These are phyloP conservation scores for Neuroscelio doddi DNA, from an alignment of 2,888 invertebrate species.

Conservation along the genomic window DNA sequence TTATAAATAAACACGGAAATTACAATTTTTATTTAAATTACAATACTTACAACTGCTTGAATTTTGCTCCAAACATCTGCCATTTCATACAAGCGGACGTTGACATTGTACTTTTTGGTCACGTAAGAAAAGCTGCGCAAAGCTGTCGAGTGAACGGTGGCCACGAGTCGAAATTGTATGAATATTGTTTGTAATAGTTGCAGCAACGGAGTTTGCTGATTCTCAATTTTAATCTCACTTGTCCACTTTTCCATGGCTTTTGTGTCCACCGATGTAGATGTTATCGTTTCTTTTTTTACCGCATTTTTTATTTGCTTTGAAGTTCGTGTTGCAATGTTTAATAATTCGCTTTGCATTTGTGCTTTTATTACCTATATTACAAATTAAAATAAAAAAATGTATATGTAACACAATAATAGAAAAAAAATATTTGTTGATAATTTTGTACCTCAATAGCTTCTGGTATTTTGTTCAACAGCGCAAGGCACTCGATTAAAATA, in stretches of 20 bases:
- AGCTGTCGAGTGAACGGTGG: conserved; percentile 82
- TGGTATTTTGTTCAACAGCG: conserved; percentile 86
- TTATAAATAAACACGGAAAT: too few relatives aligned
- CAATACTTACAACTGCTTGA: conserved; percentile 86
- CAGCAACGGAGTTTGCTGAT: conserved; percentile 72
- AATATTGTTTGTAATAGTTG: conserved; percentile 84
- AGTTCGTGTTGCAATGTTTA: conserved; percentile 85
- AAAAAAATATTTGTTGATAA: conserved; percentile 2
- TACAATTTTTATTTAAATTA: too few relatives aligned
- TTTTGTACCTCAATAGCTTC: conserved; percentile 84
- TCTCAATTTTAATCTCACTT: conserved; percentile 52
- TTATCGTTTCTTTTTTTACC: conserved; percentile 41
- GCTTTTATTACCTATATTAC: conserved; percentile 81
- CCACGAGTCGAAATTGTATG: conserved; percentile 87
- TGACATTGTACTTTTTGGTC: conserved; percentile 75
- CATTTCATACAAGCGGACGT: conserved; percentile 78
- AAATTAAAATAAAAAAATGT: too few relatives aligned
- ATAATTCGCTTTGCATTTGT: conserved; percentile 86
- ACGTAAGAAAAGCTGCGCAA: conserved; percentile 79
- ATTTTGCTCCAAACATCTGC: conserved; percentile 92
- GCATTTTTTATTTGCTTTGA: conserved; percentile 79
- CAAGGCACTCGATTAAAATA: conserved; percentile 88
- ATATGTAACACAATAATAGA: too few relatives aligned
- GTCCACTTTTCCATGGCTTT: conserved; percentile 20
- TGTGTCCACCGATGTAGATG: conserved; percentile 18